phyloP scores from a whole-genome alignment of 2,113 vertebrate genomes.

The Pao palembangensis region DNA sequence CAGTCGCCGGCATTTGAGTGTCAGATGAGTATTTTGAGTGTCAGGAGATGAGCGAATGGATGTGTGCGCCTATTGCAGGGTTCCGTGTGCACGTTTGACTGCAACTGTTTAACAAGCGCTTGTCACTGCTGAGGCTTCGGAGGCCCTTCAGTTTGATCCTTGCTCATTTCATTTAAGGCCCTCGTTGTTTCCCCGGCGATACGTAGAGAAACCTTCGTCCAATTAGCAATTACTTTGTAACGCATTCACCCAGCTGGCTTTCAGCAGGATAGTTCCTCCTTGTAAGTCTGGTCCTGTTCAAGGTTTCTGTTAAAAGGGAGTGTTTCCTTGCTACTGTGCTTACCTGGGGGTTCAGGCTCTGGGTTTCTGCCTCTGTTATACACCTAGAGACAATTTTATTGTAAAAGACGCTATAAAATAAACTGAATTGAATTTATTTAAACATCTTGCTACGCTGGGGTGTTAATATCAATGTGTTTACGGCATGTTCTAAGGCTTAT shows the following conservation, averaged over 20 bases:
- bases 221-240: constrained; percentile 42
- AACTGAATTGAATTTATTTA: no score
- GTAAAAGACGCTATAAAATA: no score
- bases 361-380: no score
- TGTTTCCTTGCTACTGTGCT: no score
- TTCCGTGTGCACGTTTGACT: constrained; percentile 41
- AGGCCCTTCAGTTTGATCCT: constrained; percentile 38
- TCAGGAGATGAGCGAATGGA: constrained; percentile 48
- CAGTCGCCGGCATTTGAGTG: constrained; percentile 58
- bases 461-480: no score
- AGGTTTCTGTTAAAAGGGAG: no score
- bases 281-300: no score
- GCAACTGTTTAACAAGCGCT: constrained; percentile 43
- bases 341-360: no score
- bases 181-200: constrained; percentile 36
- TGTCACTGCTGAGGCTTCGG: constrained; percentile 42
- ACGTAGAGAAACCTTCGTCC: constrained; percentile 20
- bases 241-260: constrained; percentile 6
- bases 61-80: constrained; percentile 16
- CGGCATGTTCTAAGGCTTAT: no score
- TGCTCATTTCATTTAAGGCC: constrained; percentile 38
- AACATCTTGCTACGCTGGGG: no score
- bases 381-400: no score
- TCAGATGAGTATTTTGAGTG: constrained; percentile 62
- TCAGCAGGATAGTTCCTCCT: no score